phyloP scores from a whole-genome alignment of 1,140 invertebrate genomes.

The Drosophila fuyamai region DNA sequence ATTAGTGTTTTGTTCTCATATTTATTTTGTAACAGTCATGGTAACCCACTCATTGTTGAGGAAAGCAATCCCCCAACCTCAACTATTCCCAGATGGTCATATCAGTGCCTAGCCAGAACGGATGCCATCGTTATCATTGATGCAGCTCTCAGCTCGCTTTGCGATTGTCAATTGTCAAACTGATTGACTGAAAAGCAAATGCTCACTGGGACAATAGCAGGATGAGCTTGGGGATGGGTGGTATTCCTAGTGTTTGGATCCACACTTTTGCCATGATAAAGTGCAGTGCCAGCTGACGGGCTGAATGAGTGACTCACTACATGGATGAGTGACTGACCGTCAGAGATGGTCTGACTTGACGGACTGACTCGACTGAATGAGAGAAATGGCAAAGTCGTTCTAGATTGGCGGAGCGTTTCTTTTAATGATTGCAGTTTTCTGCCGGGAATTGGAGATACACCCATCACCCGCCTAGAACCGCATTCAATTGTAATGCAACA shows the following conservation, averaged over 20 bases:
- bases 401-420: slow-evolving; percentile 44
- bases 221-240: slow-evolving; percentile 3
- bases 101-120: slow-evolving; percentile 25
- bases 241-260: slow-evolving; percentile 19
- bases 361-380: slow-evolving; percentile 21
- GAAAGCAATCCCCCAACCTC: not conserved
- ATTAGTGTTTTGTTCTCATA: not conserved
- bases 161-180: slow-evolving; percentile 71
- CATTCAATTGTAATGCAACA: slow-evolving; percentile 44
- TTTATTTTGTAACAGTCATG: not conserved
- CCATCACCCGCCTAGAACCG: slow-evolving; percentile 9
- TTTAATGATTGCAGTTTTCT: slow-evolving; percentile 40
- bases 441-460: slow-evolving; percentile 7
- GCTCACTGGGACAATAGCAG: slow-evolving; percentile 19
- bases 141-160: slow-evolving; percentile 35
- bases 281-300: slow-evolving; percentile 31
- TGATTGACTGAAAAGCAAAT: slow-evolving; percentile 72
- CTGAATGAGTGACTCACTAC: slow-evolving; percentile 29
- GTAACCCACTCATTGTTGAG: slow-evolving; percentile 8
- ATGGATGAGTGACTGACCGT: slow-evolving; percentile 38
- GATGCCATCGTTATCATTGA: slow-evolving; percentile 58
- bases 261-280: slow-evolving; percentile 44
- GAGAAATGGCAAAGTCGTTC: slow-evolving; percentile 67
- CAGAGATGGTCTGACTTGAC: slow-evolving; percentile 19
- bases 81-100: slow-evolving; percentile 9